Evolutionary conservation across 2,113 vertebrate genomes (phyloP).

Genomic region (Anolis sagrei): DNA sequence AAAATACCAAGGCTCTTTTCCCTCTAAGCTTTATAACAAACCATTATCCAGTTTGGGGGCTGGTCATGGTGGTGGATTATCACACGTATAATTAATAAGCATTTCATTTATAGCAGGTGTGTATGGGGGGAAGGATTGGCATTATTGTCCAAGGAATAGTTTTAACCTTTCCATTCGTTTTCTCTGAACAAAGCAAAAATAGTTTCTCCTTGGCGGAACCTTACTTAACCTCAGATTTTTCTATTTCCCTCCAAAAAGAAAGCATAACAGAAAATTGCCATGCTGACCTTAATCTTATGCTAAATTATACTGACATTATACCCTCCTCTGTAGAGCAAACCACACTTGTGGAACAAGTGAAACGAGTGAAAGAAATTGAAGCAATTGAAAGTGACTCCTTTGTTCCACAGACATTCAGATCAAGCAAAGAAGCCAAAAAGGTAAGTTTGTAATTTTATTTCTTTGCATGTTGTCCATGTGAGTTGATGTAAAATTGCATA

Average conservation of each 20-base stretch:
- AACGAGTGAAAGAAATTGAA: constrained; percentile 95
- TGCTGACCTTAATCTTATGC: constrained; percentile 5
- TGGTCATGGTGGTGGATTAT: not conserved
- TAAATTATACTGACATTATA: constrained; percentile 42
- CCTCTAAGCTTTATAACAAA: not conserved
- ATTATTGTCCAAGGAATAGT: not conserved
- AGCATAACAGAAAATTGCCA: constrained; percentile 7
- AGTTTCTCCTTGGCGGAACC: not conserved
- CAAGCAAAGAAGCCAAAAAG: constrained; percentile 91
- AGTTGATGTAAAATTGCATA: constrained; percentile 15
- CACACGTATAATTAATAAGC: not conserved
- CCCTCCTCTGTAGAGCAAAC: constrained; percentile 81
- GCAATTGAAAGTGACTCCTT: constrained; percentile 97
- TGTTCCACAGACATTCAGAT: constrained; percentile 95
- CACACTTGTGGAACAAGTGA: constrained; percentile 92
- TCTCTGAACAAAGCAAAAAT: not conserved
- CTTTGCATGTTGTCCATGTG: constrained; percentile 42
- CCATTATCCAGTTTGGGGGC: not conserved
- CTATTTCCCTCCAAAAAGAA: constrained; percentile 42
- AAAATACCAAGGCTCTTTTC: not conserved
- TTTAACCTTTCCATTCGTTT: not conserved
- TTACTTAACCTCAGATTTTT: not conserved
- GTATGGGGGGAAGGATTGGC: not conserved
- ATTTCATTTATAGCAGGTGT: not conserved
- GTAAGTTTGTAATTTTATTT: constrained; percentile 74